Evolutionary conservation across 2,113 vertebrate genomes (phyloP).

Genomic region (Rhinogobius similis): DNA sequence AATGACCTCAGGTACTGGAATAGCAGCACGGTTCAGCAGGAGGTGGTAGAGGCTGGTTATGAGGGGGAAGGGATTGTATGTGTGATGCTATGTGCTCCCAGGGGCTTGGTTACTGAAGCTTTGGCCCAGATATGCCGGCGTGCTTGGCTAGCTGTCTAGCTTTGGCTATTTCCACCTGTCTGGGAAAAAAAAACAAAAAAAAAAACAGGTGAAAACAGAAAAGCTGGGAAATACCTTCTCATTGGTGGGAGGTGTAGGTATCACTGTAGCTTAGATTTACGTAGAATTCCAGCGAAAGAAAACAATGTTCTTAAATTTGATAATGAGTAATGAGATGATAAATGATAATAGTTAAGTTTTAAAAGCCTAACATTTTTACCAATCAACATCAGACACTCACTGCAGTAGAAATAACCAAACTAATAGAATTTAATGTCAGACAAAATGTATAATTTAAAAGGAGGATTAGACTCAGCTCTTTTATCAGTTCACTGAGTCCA

Average conservation of each 20-base stretch:
- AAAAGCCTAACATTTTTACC: not conserved
- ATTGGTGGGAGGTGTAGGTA: not conserved
- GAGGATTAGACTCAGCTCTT: too few relatives aligned
- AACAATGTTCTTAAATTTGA: not conserved
- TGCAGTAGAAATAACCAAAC: not conserved
- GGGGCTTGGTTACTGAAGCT: slow-evolving; percentile 49
- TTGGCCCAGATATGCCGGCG: slow-evolving; percentile 65
- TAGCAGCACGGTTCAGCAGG: slow-evolving; percentile 25
- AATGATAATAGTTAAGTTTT: too few relatives aligned
- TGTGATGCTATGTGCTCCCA: slow-evolving; percentile 56
- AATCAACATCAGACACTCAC: too few relatives aligned
- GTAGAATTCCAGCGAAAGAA: not conserved
- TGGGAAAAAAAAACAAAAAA: slow-evolving; percentile 24
- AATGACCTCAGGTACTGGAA: slow-evolving; percentile 45
- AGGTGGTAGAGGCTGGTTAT: slow-evolving; percentile 35
- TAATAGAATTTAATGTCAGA: not conserved
- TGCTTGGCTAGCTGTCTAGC: slow-evolving; percentile 43
- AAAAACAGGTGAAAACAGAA: slow-evolving; percentile 28
- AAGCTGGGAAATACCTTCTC: slow-evolving; percentile 18
- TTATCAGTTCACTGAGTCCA: not conserved
- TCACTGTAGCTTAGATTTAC: not conserved
- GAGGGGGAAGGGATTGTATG: slow-evolving; percentile 9
- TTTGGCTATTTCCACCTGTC: slow-evolving; percentile 48
- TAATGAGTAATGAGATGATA: too few relatives aligned
- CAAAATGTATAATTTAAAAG: not conserved